A percentile compares a stretch with the other conserved stretches of the same genome.
Evolutionary conservation across 92 coral and sea anemone species (phyloP).

Genomic region (Siderastrea radians): DNA sequence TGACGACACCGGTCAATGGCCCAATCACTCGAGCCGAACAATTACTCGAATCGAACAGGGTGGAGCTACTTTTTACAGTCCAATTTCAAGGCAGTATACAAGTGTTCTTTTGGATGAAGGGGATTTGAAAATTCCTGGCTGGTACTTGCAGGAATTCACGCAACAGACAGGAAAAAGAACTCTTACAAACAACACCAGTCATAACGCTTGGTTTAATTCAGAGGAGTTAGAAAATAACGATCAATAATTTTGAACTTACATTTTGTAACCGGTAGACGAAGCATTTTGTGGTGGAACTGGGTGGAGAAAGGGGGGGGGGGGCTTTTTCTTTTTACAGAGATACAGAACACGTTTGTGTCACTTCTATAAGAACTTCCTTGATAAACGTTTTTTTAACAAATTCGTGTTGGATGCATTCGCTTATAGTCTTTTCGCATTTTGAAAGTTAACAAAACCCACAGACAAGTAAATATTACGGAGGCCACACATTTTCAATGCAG

Average conservation of each 20-base stretch:
- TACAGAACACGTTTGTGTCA: conserved; percentile 24
- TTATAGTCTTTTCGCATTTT: neutral
- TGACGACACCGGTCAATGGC: too few relatives aligned
- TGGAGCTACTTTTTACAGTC: too few relatives aligned
- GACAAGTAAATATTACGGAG: neutral
- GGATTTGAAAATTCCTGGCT: neutral
- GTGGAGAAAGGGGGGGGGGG: neutral
- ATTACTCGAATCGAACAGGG: too few relatives aligned
- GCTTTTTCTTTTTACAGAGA: neutral
- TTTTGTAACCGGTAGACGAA: neutral
- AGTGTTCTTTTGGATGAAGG: too few relatives aligned
- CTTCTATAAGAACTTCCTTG: neutral
- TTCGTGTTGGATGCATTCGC: too few relatives aligned
- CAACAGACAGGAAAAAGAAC: neutral
- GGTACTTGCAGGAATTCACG: neutral
- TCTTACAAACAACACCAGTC: neutral
- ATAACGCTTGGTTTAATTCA: conserved; percentile 70
- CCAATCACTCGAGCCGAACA: too few relatives aligned
- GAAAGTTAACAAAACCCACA: conserved; percentile 26
- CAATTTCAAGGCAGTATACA: too few relatives aligned
- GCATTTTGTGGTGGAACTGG: neutral
- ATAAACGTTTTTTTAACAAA: neutral
- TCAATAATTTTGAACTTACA: conserved; percentile 41
- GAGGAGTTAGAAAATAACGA: conserved; percentile 76
- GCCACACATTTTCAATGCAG: conserved; percentile 10